A percentile compares a stretch with the other conserved stretches of the same genome.
phyloP scores from a whole-genome alignment of 1,140 invertebrate species.

The Nebria ingens region DNA sequence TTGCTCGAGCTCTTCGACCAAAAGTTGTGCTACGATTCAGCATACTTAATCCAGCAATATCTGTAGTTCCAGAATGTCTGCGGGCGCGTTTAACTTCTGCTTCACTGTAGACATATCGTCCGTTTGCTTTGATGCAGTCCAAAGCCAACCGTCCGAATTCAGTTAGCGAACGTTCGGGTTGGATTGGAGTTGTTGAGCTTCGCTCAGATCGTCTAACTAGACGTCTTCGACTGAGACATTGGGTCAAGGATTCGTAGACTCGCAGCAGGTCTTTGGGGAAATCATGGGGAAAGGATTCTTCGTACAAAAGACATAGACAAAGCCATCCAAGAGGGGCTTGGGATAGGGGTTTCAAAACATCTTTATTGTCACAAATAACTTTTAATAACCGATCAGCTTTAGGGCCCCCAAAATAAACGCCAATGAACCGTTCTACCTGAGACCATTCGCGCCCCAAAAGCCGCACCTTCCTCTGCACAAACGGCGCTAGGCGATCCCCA shows the following conservation, averaged over 20 bases:
- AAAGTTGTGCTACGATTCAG: slow-evolving; percentile 34
- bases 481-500: slow-evolving; percentile 29
- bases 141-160: slow-evolving; percentile 41
- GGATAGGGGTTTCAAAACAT: slow-evolving; percentile 33
- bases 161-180: slow-evolving; percentile 38
- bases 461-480: slow-evolving; percentile 37
- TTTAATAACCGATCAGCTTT: slow-evolving; percentile 24
- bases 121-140: slow-evolving; percentile 35
- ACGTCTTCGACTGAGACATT: slow-evolving; percentile 36
- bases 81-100: slow-evolving; percentile 31
- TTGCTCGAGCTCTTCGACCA: slow-evolving; percentile 26
- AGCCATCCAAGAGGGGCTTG: slow-evolving; percentile 45
- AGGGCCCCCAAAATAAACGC: slow-evolving; percentile 32
- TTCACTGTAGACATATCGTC: slow-evolving; percentile 36
- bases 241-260: slow-evolving; percentile 35
- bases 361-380: slow-evolving; percentile 21
- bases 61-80: slow-evolving; percentile 29
- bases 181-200: slow-evolving; percentile 33
- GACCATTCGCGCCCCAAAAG: slow-evolving; percentile 42
- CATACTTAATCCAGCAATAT: slow-evolving; percentile 37
- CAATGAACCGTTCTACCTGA: slow-evolving; percentile 39
- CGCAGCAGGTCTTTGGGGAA: slow-evolving; percentile 32
- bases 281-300: slow-evolving; percentile 18
- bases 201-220: slow-evolving; percentile 20
- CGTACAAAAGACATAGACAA: slow-evolving; percentile 16